These are phyloP conservation scores for Flexamia atlantica DNA, from an alignment of 2,888 invertebrate genomes.

Conservation along the genomic window DNA sequence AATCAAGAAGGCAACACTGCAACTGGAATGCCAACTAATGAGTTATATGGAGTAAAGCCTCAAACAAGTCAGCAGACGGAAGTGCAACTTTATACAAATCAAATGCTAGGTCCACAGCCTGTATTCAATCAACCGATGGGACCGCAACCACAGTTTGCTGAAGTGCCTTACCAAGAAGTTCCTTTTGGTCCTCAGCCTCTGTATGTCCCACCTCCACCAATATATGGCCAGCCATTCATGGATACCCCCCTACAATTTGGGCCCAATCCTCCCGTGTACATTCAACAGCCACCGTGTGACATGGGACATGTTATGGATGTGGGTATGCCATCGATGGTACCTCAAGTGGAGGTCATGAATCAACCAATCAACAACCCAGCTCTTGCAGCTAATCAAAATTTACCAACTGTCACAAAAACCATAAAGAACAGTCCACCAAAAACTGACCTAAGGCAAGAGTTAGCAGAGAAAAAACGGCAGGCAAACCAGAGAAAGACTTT, in stretches of 20 bases:
- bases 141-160: background rate
- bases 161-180: background rate
- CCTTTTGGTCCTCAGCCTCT: constrained; percentile 24
- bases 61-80: background rate
- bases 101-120: background rate
- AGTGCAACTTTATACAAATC: background rate
- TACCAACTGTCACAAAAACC: constrained; percentile 10
- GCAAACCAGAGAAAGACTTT: no score
- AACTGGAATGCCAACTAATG: no score
- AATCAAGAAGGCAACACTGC: background rate
- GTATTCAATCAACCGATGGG: background rate
- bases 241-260: constrained; percentile 13
- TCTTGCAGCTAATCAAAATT: background rate
- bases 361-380: background rate
- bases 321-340: background rate
- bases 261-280: background rate
- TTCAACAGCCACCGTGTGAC: background rate
- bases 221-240: constrained; percentile 11
- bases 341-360: constrained; percentile 2
- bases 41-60: background rate
- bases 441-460: constrained; percentile 9
- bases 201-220: background rate
- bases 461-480: constrained; percentile 16
- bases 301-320: background rate
- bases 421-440: background rate